Base-by-base conservation (phyloP, 1,140 invertebrate genomes). In the Aphaenogaster rudis region DNA sequence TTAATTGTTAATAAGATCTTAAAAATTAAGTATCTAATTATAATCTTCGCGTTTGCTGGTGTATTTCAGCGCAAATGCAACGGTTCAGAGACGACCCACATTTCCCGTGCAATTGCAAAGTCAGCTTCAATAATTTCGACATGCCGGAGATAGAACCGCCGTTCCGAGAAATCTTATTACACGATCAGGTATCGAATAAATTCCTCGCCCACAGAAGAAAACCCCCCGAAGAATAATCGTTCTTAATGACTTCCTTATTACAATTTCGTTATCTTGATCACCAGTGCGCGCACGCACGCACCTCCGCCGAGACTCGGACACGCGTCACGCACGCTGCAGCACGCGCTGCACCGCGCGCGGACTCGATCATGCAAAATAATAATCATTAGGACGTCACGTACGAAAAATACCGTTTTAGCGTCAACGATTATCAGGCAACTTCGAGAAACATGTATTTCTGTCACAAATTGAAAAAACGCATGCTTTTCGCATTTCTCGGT, bases 221-320 rank as follows among this genome's bases (percentile, higher is more conserved):
- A 71, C 48, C 52, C 17, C 39, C 57, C 64, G 66, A 57, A 71
- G 28, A 28, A 71, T 81, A 81, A 81, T 39, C 54, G 28, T 50
- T 72, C 77, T 88, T 79, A 88, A 88, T 86, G 57, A 72, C 82
- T 88, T 88, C 74, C 87, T 86, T 77, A 86, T 88, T 74, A 79
- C 48, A 79, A 77, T 86, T 86, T 77, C 71, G 36, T 59, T 71
- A 88, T 88, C 87, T 88, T 66, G 82, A 88, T 88, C 36, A 13
- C 39, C 28, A 15, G 36, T 54, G 59, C 3, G 39, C 45, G 79
- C 9, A 52, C n/a, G 63, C 61, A 45, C 67, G 77, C 64, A 59
- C 57, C 77, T 76, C 36, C 48, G n/a, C n/a, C 28, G 69, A 64
- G 17, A 39, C 33, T 6, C 3, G 50, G 42, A 79, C 21, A 57